Percentiles rank a stretch among this genome's conserved stretches.
These are phyloP conservation scores for rabbit (Oryctolagus cuniculus) DNA, from an alignment of 2,113 vertebrate species.

Conservation along the genomic window mOryCun1.1 NC_091435.1:19423501-19424000, in stretches of 20 bases:
- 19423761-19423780: background rate
- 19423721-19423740: background rate
- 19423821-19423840: background rate
- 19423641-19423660: background rate
- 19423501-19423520: background rate
- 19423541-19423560: conserved; percentile 4
- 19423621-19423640: background rate
- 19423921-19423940: background rate
- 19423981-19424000: background rate
- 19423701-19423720: background rate
- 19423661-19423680: background rate
- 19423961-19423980: background rate
- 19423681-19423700: background rate
- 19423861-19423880: background rate
- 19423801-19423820: background rate
- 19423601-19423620: background rate
- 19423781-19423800: background rate
- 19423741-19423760: background rate
- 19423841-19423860: background rate
- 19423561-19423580: background rate
- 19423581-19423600: background rate
- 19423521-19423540: background rate
- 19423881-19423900: background rate
- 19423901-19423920: background rate
- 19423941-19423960: background rate